phyloP scores from a whole-genome alignment of 2,797 vertebrate genomes.

The Chrosomus eos region DNA sequence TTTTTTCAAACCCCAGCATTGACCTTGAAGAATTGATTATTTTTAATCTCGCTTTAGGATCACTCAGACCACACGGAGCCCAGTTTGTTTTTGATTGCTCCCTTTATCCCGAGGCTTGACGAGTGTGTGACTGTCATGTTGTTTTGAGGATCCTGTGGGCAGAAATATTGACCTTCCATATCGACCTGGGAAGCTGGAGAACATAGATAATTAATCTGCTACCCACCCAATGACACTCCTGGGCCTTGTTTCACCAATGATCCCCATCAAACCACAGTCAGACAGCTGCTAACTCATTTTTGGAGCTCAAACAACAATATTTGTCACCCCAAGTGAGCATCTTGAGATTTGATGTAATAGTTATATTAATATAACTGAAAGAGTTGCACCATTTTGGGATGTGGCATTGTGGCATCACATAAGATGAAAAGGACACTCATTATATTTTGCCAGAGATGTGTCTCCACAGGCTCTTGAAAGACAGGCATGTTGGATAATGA shows the following conservation, averaged over 20 bases:
- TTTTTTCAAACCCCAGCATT: slow-evolving; percentile 15
- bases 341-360: slow-evolving; percentile 23
- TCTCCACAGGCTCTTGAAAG: slow-evolving; percentile 21
- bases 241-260: slow-evolving; percentile 19
- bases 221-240: slow-evolving; percentile 23
- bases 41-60: slow-evolving; percentile 40
- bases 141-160: slow-evolving; percentile 45
- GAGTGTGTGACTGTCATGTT: slow-evolving; percentile 51
- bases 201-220: slow-evolving; percentile 58
- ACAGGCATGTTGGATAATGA: background rate
- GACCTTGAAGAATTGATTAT: slow-evolving; percentile 29
- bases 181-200: slow-evolving; percentile 58
- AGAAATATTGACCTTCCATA: slow-evolving; percentile 55
- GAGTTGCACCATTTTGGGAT: slow-evolving; percentile 5
- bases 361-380: slow-evolving; percentile 13
- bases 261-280: slow-evolving; percentile 5
- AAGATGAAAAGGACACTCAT: slow-evolving; percentile 16
- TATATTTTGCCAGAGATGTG: slow-evolving; percentile 21
- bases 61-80: slow-evolving; percentile 30
- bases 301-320: slow-evolving; percentile 23
- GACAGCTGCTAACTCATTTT: background rate
- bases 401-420: slow-evolving; percentile 11
- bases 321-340: slow-evolving; percentile 3
- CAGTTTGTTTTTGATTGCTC: slow-evolving; percentile 45
- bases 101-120: slow-evolving; percentile 53